Evolutionary conservation across 1,140 invertebrate genomes (phyloP).

Genomic region (Anastrepha obliqua): DNA sequence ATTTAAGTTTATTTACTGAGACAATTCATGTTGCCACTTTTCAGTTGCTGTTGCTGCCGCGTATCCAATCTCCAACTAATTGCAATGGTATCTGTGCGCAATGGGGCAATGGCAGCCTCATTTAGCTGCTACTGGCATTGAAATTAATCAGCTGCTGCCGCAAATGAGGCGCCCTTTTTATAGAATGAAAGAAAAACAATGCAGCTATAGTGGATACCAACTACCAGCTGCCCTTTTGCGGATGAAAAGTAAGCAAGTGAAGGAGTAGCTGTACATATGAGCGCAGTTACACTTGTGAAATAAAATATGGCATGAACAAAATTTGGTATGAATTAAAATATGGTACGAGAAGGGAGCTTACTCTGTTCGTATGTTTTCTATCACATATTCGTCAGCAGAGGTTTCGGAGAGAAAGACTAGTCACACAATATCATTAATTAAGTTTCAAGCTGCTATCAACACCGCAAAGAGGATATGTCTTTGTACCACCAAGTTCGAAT

Average conservation of each 20-base stretch:
- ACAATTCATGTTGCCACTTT: conserved; percentile 1
- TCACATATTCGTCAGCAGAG: too few species aligned
- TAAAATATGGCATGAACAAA: too few species aligned
- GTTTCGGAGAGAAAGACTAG: too few species aligned
- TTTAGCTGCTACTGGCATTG: conserved; percentile 49
- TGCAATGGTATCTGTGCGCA: background rate
- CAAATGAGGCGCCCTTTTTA: conserved; percentile 19
- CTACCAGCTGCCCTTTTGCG: conserved; percentile 34
- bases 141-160: conserved; percentile 45
- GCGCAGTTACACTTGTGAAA: background rate
- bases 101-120: background rate
- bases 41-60: background rate
- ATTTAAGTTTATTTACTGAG: conserved; percentile 2
- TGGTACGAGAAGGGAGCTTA: too few species aligned
- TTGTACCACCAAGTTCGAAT: too few species aligned
- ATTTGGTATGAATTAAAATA: too few species aligned
- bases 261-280: background rate
- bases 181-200: background rate
- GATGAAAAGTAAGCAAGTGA: background rate
- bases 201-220: background rate
- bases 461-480: too few species aligned
- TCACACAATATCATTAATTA: too few species aligned
- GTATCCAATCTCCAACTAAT: background rate
- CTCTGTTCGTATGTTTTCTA: too few species aligned
- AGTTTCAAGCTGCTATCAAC: too few species aligned